Evolutionary conservation across 1,140 invertebrate genomes (phyloP).

Genomic region (Triops cancriformis): DNA sequence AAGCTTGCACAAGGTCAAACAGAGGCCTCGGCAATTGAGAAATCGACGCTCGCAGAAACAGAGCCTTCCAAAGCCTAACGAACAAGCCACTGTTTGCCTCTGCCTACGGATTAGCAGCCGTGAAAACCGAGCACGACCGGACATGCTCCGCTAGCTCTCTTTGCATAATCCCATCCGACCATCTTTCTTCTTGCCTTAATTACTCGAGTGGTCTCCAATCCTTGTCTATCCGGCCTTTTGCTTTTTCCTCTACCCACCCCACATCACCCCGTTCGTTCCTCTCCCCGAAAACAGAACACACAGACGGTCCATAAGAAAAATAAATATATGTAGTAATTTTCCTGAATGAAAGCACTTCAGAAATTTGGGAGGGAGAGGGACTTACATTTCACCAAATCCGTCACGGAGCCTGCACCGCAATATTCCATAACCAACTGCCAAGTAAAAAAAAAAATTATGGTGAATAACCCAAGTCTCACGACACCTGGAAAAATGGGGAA

Average conservation of each 20-base stretch:
- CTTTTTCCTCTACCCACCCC: neutral
- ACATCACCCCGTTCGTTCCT: neutral
- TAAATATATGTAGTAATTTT: neutral
- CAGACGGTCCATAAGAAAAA: no score
- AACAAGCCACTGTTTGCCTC: neutral
- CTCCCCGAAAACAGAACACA: neutral
- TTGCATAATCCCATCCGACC: no score
- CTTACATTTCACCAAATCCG: constrained; percentile 91
- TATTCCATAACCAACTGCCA: constrained; percentile 95
- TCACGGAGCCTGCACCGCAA: constrained; percentile 97
- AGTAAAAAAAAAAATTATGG: constrained; percentile 29
- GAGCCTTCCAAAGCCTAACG: neutral
- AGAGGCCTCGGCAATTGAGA: neutral
- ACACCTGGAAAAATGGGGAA: neutral
- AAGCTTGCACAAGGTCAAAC: neutral
- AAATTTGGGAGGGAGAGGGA: no score
- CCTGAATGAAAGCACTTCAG: neutral
- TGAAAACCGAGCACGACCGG: neutral
- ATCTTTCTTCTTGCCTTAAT: neutral
- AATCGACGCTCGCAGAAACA: no score
- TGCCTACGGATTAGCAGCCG: neutral
- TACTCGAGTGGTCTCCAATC: neutral
- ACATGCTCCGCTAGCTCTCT: neutral
- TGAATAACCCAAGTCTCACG: neutral
- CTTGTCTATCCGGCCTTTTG: neutral